phyloP scores from a whole-genome alignment of 2,113 vertebrate genomes.

The Callipepla squamata region DNA sequence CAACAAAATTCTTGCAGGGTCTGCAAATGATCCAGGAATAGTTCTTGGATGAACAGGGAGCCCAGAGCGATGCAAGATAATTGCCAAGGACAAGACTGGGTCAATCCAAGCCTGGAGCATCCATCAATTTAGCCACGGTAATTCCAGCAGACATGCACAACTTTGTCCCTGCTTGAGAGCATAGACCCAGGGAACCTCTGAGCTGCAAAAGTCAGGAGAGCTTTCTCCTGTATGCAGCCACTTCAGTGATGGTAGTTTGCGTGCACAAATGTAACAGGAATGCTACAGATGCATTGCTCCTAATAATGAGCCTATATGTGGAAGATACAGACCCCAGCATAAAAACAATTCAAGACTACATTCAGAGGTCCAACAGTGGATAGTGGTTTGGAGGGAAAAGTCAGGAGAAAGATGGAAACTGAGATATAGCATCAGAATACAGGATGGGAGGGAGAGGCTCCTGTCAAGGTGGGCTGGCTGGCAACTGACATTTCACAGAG shows the following conservation, averaged over 20 bases:
- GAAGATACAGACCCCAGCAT: accelerated
- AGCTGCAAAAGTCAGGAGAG: background rate
- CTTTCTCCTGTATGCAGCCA: background rate
- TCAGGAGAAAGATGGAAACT: background rate
- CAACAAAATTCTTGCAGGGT: background rate
- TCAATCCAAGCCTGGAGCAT: background rate
- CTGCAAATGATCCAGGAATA: background rate
- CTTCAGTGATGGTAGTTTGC: background rate
- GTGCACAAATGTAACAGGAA: background rate
- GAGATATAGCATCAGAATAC: background rate
- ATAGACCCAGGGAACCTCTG: background rate
- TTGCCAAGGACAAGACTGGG: background rate
- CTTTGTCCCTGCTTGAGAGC: background rate
- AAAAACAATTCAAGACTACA: background rate
- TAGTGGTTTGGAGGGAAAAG: background rate
- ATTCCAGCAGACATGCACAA: background rate
- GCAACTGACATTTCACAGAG: slow-evolving; percentile 62
- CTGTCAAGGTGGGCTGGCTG: background rate
- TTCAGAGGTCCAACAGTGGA: background rate
- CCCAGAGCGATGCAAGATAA: background rate
- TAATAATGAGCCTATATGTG: accelerated
- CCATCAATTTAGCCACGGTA: background rate
- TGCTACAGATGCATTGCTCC: background rate
- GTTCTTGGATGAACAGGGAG: background rate
- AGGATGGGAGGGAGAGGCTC: background rate